Percentiles rank a stretch among this genome's conserved stretches.
phyloP scores from a whole-genome alignment of 2,113 vertebrate genomes.

The Emydocephalus ijimae region DNA sequence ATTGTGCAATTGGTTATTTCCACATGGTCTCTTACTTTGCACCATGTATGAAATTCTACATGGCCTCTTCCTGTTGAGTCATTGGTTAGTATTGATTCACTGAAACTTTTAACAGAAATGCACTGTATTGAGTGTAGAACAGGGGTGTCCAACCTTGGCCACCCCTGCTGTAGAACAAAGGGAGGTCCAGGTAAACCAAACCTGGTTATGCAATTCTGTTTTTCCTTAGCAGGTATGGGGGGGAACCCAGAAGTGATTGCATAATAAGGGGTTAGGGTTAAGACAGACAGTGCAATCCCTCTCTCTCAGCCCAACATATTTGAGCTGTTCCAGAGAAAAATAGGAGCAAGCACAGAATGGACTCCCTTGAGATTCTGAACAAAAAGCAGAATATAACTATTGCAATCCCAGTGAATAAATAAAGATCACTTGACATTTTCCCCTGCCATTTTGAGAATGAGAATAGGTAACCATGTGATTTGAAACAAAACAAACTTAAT shows the following conservation, averaged over 20 bases:
- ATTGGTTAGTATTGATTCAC: background rate
- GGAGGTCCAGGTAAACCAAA: background rate
- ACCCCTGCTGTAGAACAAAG: background rate
- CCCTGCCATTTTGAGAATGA: background rate
- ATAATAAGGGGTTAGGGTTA: background rate
- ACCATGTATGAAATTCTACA: background rate
- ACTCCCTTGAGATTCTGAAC: background rate
- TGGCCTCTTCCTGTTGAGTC: background rate
- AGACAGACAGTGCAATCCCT: background rate
- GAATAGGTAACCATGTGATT: background rate
- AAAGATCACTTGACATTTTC: background rate
- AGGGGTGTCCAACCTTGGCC: background rate
- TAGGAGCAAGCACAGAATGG: background rate
- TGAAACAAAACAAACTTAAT: background rate
- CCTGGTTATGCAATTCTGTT: background rate
- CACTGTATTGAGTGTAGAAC: background rate
- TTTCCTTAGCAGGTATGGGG: background rate
- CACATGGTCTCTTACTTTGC: background rate
- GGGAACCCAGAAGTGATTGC: background rate
- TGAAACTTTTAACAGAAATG: background rate
- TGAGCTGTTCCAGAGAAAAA: background rate
- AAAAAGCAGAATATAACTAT: background rate
- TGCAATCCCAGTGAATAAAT: background rate
- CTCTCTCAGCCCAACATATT: background rate
- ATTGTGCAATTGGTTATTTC: background rate